Evolutionary conservation across 2,113 vertebrate species (phyloP).

Genomic region (Tyto alba): DNA sequence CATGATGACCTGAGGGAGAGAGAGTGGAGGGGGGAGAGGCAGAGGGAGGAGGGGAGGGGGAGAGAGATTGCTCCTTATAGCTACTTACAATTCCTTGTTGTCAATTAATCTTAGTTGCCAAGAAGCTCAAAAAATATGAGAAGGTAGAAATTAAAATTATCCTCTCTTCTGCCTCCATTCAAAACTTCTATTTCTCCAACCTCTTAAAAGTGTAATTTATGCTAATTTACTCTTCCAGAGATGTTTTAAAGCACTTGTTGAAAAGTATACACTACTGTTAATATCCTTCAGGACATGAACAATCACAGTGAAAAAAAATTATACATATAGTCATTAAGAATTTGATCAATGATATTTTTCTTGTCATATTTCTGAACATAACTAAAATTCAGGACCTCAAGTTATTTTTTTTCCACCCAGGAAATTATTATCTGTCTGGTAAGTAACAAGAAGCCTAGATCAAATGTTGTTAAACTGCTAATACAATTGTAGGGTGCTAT

Average conservation of each 20-base stretch:
- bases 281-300: background rate
- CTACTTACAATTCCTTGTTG: background rate
- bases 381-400: background rate
- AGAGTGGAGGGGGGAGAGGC: background rate
- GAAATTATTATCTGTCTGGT: background rate
- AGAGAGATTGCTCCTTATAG: background rate
- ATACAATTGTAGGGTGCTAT: background rate
- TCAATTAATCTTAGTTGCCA: background rate
- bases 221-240: background rate
- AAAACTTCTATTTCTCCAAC: background rate
- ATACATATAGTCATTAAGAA: background rate
- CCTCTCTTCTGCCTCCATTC: background rate
- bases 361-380: background rate
- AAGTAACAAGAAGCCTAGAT: background rate
- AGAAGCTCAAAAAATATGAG: background rate
- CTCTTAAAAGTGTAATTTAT: background rate
- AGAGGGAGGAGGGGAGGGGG: fast-evolving
- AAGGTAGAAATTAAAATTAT: background rate
- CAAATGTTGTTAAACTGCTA: background rate
- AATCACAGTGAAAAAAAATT: background rate
- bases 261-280: background rate
- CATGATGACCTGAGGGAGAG: background rate
- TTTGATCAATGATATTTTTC: background rate
- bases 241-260: background rate
- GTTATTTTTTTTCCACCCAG: background rate